Evolutionary conservation across 35 echinoderm and acorn worm genomes (phyloP), one percentile per base, ranked within the genome.

Genomic region (Amphiura filiformis): DNA sequence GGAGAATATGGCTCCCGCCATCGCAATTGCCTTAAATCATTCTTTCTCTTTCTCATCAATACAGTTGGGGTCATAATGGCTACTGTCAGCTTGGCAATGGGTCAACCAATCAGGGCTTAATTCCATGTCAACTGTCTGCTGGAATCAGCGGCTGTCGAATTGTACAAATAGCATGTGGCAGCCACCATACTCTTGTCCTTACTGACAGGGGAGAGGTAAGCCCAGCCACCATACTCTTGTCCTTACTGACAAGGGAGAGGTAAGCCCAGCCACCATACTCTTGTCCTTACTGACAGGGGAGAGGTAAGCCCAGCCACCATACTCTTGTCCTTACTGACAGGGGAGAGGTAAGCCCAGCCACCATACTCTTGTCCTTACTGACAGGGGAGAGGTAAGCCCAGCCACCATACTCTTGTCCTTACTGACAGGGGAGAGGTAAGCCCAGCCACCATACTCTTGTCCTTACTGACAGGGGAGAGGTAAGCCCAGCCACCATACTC

Each of bases 31-130:
- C n/a, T n/a, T n/a, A n/a, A n/a, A n/a, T n/a, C n/a, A n/a, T n/a
- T 47, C 41, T 47, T 47, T 47, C 17, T 89, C 81, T 4, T 37
- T 76, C 39, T 81, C 77, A 18, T 80, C 18, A 65, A 38, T 75
- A 23, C 76, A 99, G 92, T 78, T 99, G 96, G 96, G 96, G 96
- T 36, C 96, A 99, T 78, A 99, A 99, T 84, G 90, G 96, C 5
- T 99, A 99, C 57, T 92, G 93, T 78, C 96, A 94, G 75, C 93
- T 99, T 0, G 96, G 96, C 31, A 99, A 99, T 85, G 96, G 96
- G 0, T 90, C 84, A 31, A 94, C 90, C 35, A 94, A 65, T 32
- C 90, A 92, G 37, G 87, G 92, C 64, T 20, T 94, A 79, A 64
- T 89, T 75, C 96, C 96, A 0, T 87, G 52, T 77, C 80, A 56